These are phyloP conservation scores for Periophthalmus modestus DNA, from an alignment of 2,113 vertebrate genomes.

Conservation along the genomic window DNA sequence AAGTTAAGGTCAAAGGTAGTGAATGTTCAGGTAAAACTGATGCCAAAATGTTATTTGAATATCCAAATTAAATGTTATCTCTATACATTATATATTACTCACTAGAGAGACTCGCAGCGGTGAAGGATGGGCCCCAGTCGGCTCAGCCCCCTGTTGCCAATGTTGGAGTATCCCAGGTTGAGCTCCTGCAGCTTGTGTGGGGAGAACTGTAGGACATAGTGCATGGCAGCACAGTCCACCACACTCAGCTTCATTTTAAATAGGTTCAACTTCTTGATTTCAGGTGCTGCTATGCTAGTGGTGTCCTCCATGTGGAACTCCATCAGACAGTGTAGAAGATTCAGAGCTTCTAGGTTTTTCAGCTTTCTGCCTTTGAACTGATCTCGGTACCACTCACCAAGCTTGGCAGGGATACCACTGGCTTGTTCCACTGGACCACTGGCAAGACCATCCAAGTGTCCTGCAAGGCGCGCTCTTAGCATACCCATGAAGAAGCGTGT, in stretches of 20 bases:
- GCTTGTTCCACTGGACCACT: slow-evolving; percentile 14
- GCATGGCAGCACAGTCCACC: slow-evolving; percentile 70
- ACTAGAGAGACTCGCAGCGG: slow-evolving; percentile 72
- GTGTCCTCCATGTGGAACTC: slow-evolving; percentile 59
- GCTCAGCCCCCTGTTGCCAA: slow-evolving; percentile 65
- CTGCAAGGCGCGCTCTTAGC: slow-evolving; percentile 49
- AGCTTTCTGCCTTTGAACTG: slow-evolving; percentile 55
- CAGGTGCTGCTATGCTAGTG: slow-evolving; percentile 51
- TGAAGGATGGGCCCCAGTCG: slow-evolving; percentile 63
- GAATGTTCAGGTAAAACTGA: too few species aligned
- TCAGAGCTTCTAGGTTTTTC: slow-evolving; percentile 57
- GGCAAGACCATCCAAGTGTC: slow-evolving; percentile 60
- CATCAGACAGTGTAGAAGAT: slow-evolving; percentile 71
- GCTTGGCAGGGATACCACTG: slow-evolving; percentile 13
- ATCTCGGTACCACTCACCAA: slow-evolving; percentile 63
- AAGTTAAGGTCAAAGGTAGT: too few species aligned
- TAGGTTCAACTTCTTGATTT: slow-evolving; percentile 66
- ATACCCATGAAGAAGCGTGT: slow-evolving; percentile 73
- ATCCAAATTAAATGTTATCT: too few species aligned
- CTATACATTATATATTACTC: slow-evolving; percentile 33
- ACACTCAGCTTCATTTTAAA: slow-evolving; percentile 73
- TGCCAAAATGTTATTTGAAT: too few species aligned
- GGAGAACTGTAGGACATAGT: slow-evolving; percentile 70
- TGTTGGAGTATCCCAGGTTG: slow-evolving; percentile 75
- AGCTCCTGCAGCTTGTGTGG: slow-evolving; percentile 58